A percentile compares a stretch with the other conserved stretches of the same genome.
phyloP scores from a whole-genome alignment of 2,113 vertebrate species.

The Hyla sarda region DNA sequence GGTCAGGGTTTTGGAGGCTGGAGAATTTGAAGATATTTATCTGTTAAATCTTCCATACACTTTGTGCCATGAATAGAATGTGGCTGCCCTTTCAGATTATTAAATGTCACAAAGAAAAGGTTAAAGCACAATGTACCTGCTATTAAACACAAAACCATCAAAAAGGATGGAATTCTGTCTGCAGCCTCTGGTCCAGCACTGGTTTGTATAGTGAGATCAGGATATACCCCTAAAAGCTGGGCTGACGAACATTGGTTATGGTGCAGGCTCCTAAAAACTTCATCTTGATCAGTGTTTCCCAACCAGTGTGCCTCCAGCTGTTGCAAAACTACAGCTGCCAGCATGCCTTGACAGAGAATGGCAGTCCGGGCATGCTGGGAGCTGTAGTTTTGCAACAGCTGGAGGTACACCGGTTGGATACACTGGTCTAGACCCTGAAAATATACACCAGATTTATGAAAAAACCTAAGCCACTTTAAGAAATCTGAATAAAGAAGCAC shows the following conservation, averaged over 20 bases:
- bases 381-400: no score
- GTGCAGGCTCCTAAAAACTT: no score
- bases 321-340: no score
- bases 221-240: neutral
- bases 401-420: no score
- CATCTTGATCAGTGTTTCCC: no score
- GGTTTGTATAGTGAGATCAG: neutral
- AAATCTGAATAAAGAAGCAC: no score
- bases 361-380: no score
- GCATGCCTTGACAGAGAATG: no score
- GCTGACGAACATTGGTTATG: neutral
- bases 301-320: no score
- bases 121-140: conserved; percentile 19
- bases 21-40: neutral
- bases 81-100: conserved; percentile 43
- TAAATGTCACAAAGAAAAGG: conserved; percentile 56
- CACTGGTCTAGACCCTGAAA: no score
- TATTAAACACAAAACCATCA: conserved; percentile 17
- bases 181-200: neutral
- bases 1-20: neutral
- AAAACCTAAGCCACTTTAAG: no score
- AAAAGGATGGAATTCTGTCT: neutral
- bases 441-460: no score
- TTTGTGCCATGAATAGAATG: neutral
- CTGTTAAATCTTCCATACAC: conserved; percentile 27